A percentile compares a stretch with the other conserved stretches of the same genome.
These are phyloP conservation scores for Bovichtus variegatus DNA, from an alignment of 2,797 vertebrate genomes.

Conservation along the genomic window DNA sequence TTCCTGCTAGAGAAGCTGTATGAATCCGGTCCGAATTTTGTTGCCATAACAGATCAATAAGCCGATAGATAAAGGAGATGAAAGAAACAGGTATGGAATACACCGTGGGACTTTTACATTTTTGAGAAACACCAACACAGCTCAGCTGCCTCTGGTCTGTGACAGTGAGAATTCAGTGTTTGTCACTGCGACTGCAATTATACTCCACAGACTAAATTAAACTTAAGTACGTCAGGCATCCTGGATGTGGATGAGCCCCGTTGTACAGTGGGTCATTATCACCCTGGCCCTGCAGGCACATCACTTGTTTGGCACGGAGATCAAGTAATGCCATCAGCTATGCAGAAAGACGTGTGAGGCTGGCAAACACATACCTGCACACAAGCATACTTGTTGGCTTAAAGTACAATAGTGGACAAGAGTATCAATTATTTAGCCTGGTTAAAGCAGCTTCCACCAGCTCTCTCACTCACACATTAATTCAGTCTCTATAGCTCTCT, in stretches of 20 bases:
- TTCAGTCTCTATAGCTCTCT: constrained; percentile 18
- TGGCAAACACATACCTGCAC: constrained; percentile 37
- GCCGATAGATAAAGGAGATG: neutral
- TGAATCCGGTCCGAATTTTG: neutral
- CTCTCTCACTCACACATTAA: constrained; percentile 7
- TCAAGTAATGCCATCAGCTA: constrained; percentile 58
- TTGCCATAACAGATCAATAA: constrained; percentile 8
- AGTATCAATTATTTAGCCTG: constrained; percentile 59
- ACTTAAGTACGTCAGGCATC: constrained; percentile 22
- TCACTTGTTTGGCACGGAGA: constrained; percentile 42
- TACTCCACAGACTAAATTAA: constrained; percentile 21
- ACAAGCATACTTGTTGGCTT: constrained; percentile 21
- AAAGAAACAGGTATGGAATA: too few relatives aligned
- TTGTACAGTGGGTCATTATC: constrained; percentile 50
- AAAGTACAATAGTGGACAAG: constrained; percentile 43
- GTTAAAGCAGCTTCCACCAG: constrained; percentile 15
- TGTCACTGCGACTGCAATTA: constrained; percentile 7
- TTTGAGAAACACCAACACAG: neutral
- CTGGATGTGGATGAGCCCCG: constrained; percentile 38
- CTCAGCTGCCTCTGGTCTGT: neutral
- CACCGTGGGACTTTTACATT: neutral
- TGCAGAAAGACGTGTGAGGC: constrained; percentile 48
- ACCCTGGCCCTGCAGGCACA: constrained; percentile 32
- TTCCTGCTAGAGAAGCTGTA: neutral
- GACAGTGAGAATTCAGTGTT: neutral